A percentile compares a stretch with the other conserved stretches of the same genome.
Evolutionary conservation across 2,888 invertebrate species (phyloP).

Genomic region (Philhelius pedissequus): DNA sequence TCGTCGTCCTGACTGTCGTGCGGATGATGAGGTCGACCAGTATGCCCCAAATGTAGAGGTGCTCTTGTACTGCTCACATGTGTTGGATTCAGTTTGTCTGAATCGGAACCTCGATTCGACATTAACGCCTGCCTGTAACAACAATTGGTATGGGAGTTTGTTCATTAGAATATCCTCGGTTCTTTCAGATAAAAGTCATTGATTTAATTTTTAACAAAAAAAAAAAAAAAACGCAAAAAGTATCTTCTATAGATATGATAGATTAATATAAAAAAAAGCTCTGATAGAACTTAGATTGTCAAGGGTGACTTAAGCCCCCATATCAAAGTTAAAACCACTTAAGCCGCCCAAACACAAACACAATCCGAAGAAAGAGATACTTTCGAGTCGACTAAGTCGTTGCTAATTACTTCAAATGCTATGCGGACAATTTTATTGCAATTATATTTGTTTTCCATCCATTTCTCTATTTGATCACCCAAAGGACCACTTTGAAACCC

Average conservation of each 20-base stretch:
- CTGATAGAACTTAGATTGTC: not conserved
- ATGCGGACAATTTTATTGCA: constrained; percentile 24
- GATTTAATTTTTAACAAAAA: not conserved
- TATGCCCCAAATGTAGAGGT: constrained; percentile 77
- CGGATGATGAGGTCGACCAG: constrained; percentile 76
- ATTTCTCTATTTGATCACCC: constrained; percentile 55
- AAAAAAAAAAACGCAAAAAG: not conserved
- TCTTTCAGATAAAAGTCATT: constrained; percentile 54
- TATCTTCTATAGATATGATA: no score
- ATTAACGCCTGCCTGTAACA: constrained; percentile 85
- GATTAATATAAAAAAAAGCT: constrained; percentile 29
- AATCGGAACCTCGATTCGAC: constrained; percentile 79
- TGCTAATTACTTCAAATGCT: constrained; percentile 59
- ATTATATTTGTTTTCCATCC: constrained; percentile 23
- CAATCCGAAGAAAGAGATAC: constrained; percentile 15
- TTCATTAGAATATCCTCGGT: constrained; percentile 78
- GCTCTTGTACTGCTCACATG: constrained; percentile 80
- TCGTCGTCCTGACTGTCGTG: constrained; percentile 85
- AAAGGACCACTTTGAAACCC: constrained; percentile 63
- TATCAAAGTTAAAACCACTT: constrained; percentile 39
- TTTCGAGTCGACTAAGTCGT: constrained; percentile 45
- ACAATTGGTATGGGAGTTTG: constrained; percentile 75
- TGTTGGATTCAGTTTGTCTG: constrained; percentile 80
- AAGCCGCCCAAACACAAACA: not conserved
- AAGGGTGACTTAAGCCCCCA: constrained; percentile 10